Evolutionary conservation across 2,113 vertebrate species (phyloP).

Genomic region (Nibea coibor): DNA sequence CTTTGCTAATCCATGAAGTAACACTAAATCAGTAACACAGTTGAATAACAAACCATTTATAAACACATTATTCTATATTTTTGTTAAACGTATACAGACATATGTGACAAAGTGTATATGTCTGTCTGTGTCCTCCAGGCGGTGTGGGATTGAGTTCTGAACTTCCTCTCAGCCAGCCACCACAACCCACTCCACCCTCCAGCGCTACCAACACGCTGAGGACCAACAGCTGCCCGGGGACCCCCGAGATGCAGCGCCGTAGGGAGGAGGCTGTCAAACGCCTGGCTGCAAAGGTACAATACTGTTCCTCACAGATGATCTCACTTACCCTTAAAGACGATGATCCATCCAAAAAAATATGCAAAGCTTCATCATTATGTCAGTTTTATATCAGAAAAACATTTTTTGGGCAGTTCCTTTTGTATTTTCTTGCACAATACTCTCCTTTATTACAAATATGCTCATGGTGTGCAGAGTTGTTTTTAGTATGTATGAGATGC

Average conservation of each 20-base stretch:
- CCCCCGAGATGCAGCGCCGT: slow-evolving; percentile 84
- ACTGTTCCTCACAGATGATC: background rate
- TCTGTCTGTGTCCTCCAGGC: slow-evolving; percentile 73
- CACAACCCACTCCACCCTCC: slow-evolving; percentile 80
- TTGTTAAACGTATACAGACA: background rate
- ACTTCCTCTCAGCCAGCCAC: slow-evolving; percentile 88
- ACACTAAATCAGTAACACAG: background rate
- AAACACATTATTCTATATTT: background rate
- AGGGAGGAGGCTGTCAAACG: slow-evolving; percentile 88
- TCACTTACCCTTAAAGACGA: background rate
- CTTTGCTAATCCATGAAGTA: background rate
- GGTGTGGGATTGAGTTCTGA: slow-evolving; percentile 82
- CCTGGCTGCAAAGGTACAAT: slow-evolving; percentile 91
- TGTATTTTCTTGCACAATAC: slow-evolving; percentile 2
- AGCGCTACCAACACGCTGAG: slow-evolving; percentile 78
- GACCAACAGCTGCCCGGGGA: slow-evolving; percentile 74
- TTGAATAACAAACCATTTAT: background rate
- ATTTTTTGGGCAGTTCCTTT: background rate
- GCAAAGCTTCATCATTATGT: background rate
- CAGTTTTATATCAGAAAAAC: background rate
- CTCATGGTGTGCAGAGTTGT: background rate
- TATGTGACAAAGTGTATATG: background rate
- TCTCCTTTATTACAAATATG: slow-evolving; percentile 14
- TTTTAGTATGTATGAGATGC: slow-evolving; percentile 58
- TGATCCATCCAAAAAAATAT: background rate